Evolutionary conservation across 2,113 vertebrate genomes (phyloP), one percentile per base, ranked within the genome.

Genomic region (Varanus komodoensis): DNA sequence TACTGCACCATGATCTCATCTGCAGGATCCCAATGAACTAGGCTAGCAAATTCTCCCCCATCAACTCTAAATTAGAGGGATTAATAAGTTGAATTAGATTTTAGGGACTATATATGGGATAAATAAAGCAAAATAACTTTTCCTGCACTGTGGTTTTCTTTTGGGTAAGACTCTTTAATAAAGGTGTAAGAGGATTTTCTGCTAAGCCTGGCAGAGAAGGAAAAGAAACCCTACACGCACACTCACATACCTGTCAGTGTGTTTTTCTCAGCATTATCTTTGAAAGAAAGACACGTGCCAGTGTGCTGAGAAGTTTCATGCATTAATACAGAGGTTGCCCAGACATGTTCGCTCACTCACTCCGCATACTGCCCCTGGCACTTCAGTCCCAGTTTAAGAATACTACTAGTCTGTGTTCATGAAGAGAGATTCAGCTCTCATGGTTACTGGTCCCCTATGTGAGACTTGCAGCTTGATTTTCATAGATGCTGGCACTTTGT

Each of bases 11-110:
- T 81, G 77, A 88, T 88, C 38, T 80, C 38, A 50, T 79, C 29
- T 79, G 27, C 79, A 88, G 48, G n/a, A 29, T 21, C 64, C 64
- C 50, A 32, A 71, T 9, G 50, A 89, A 44, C 44, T 86, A 89
- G 25, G 84, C 90, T 91, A 83, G 77, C 15, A 86, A 86, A 87
- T 94, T 5, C 74, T 25, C 69, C 90, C 69, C 86, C 9, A 87
- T 81, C 92, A 92, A 0, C 0, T 93, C 75, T 68, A 52, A 14
- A 8, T 92, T 79, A 84, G 81, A 64, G 48, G 89, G 57, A 4
- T 93, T 92, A 92, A 91, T 91, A 93, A 89, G 84, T 84, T 89
- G 90, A 84, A 93, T 84, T 92, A 77, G 6, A 67, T 54, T 91
- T 94, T 69, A 71, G 84, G 87, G 75, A 91, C 82, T 87, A 52